Percentiles rank a stretch among this genome's conserved stretches.
phyloP scores from a whole-genome alignment of 1,140 invertebrate species.

The Sycophaga agraensis region DNA sequence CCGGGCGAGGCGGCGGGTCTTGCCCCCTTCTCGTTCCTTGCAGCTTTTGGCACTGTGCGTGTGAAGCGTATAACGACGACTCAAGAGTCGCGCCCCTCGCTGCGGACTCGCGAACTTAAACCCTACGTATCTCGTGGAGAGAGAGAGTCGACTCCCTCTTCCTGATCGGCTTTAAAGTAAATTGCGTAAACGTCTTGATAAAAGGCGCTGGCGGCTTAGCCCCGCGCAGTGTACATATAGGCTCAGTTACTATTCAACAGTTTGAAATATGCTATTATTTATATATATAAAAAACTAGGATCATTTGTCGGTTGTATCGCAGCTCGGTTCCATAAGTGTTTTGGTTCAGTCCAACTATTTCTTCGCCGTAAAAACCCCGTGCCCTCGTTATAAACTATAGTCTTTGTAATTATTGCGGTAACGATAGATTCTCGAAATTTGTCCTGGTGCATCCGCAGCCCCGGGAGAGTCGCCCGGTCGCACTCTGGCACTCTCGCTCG shows the following conservation, averaged over 20 bases:
- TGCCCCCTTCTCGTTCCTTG: constrained; percentile 22
- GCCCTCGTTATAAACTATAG: constrained; percentile 27
- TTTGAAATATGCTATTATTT: constrained; percentile 17
- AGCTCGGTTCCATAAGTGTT: constrained; percentile 31
- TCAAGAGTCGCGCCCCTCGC: no score
- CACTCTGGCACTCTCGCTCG: no score
- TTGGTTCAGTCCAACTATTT: no score
- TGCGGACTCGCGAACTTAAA: constrained; percentile 11
- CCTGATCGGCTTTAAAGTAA: no score
- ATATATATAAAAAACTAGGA: constrained; percentile 34
- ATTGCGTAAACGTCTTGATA: no score
- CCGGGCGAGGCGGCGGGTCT: no score
- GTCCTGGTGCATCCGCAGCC: no score
- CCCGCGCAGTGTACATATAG: no score
- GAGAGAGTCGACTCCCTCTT: no score
- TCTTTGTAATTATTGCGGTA: constrained; percentile 32
- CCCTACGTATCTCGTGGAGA: constrained; percentile 12
- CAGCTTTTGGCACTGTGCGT: constrained; percentile 50
- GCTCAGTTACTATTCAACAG: constrained; percentile 25
- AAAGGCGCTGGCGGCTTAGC: no score
- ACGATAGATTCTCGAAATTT: constrained; percentile 31
- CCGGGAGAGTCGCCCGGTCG: no score
- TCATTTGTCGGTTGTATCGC: constrained; percentile 29
- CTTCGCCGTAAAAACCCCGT: neutral
- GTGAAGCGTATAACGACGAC: constrained; percentile 4